These are phyloP conservation scores for Neodon shergylaensis DNA, from an alignment of 2,113 vertebrate genomes.

Conservation along the genomic window DNA sequence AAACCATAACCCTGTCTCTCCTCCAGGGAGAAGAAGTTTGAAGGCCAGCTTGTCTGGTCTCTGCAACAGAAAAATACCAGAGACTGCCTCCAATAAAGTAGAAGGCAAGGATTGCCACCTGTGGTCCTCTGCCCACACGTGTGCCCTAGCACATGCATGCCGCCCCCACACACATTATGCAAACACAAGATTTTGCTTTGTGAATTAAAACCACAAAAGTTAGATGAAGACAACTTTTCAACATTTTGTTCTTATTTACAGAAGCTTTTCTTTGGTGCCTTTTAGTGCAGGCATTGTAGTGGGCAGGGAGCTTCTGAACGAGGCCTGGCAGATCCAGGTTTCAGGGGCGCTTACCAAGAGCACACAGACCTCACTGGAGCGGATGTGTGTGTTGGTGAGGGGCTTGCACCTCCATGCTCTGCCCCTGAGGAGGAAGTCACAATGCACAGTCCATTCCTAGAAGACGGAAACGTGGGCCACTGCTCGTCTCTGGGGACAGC, in stretches of 20 bases:
- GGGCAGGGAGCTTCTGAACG: too few relatives aligned
- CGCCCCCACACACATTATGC: too few relatives aligned
- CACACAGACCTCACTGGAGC: not conserved
- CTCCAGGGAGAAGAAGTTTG: not conserved
- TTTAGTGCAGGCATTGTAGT: not conserved
- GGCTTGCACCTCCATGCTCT: not conserved
- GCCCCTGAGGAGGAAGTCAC: not conserved
- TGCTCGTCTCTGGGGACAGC: not conserved
- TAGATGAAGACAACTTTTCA: slow-evolving; percentile 11
- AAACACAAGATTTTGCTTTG: not conserved
- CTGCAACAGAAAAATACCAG: not conserved
- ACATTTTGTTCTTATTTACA: slow-evolving; percentile 11
- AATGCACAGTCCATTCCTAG: not conserved
- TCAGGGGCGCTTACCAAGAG: not conserved
- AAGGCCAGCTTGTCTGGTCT: not conserved
- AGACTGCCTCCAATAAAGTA: not conserved
- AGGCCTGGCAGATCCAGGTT: not conserved
- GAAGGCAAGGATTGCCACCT: not conserved
- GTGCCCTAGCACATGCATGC: not conserved
- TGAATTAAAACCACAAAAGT: slow-evolving; percentile 16
- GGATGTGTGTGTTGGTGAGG: not conserved
- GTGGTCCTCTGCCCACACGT: not conserved
- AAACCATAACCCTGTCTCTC: not conserved
- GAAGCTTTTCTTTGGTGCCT: not conserved
- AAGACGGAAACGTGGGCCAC: not conserved